phyloP scores from a whole-genome alignment of 2,888 invertebrate genomes.

The Sphaerophoria taeniata region DNA sequence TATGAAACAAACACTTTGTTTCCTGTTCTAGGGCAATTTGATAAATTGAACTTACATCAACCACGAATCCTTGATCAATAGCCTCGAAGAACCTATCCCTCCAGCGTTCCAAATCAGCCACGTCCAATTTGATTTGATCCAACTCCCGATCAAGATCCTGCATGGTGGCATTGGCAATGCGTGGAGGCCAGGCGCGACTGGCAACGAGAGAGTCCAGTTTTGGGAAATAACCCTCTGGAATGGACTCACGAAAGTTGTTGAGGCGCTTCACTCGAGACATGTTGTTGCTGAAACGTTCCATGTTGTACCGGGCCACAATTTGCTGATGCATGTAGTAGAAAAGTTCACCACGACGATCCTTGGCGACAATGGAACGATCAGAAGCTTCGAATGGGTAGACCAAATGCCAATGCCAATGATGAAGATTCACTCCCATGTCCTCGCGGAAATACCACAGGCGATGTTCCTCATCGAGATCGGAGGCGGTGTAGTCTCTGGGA shows the following conservation, averaged over 20 bases:
- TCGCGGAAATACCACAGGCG: constrained; percentile 91
- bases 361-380: constrained; percentile 85
- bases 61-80: constrained; percentile 86
- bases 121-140: constrained; percentile 75
- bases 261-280: constrained; percentile 86
- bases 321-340: constrained; percentile 88
- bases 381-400: constrained; percentile 89
- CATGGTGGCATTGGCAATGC: background rate
- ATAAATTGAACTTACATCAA: constrained; percentile 82
- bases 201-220: constrained; percentile 83
- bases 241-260: constrained; percentile 87
- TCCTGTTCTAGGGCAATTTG: background rate
- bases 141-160: constrained; percentile 83
- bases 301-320: constrained; percentile 85
- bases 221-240: constrained; percentile 90
- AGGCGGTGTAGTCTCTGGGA: constrained; percentile 87
- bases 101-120: constrained; percentile 87
- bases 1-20: constrained; percentile 81
- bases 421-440: constrained; percentile 91
- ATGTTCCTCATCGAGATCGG: constrained; percentile 88
- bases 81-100: constrained; percentile 88
- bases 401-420: constrained; percentile 95
- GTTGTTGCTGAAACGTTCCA: constrained; percentile 88
- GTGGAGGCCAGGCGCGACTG: constrained; percentile 31
- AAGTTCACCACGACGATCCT: constrained; percentile 87